Percentiles rank a stretch among this genome's conserved stretches.
Evolutionary conservation across 1,140 invertebrate species (phyloP).

Genomic region (Nasonia vitripennis): DNA sequence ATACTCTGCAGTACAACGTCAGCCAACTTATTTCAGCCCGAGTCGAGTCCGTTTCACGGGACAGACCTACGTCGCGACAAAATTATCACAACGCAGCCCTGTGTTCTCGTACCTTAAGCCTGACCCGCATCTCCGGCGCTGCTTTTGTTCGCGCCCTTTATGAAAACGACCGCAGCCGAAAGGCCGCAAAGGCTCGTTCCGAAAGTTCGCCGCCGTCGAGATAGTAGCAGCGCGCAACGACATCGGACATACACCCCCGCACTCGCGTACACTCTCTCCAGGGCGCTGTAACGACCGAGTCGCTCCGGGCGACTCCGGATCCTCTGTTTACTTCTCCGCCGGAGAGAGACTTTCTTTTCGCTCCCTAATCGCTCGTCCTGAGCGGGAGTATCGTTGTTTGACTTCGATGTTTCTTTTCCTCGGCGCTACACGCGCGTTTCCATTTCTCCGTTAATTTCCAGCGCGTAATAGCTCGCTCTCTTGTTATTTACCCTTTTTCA

Average conservation of each 20-base stretch:
- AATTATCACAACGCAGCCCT: neutral
- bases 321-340: neutral
- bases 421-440: no score
- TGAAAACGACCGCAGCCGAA: neutral
- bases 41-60: no score
- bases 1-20: neutral
- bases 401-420: neutral
- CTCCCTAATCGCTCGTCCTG: no score
- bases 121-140: neutral
- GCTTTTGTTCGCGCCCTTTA: neutral
- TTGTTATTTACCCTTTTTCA: neutral
- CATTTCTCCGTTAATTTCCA: neutral
- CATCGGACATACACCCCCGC: no score
- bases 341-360: neutral
- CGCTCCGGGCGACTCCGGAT: neutral
- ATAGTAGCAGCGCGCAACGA: neutral
- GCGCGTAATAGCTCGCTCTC: neutral
- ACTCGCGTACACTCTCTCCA: neutral
- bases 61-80: neutral
- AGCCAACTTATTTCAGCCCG: neutral
- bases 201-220: neutral
- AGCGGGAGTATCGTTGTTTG: neutral
- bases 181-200: neutral
- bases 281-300: neutral
- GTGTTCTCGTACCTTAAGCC: neutral